phyloP scores from a whole-genome alignment of 2,888 invertebrate genomes.

The Heliconius ethilla region DNA sequence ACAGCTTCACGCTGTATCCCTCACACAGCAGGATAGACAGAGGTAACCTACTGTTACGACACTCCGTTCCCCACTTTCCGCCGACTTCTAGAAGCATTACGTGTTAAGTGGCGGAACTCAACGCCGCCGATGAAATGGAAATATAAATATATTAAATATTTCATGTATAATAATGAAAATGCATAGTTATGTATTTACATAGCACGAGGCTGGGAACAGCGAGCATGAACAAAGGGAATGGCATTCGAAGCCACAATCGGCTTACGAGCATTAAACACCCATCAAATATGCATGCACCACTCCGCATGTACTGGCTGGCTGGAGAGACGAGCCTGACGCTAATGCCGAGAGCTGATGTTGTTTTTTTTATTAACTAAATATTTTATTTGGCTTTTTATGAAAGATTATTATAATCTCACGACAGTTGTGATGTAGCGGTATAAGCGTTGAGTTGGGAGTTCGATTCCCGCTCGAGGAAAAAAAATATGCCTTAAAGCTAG shows the following conservation, averaged over 20 bases:
- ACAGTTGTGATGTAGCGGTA: no score
- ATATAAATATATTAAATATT: background rate
- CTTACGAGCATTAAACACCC: conserved; percentile 65
- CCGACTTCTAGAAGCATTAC: no score
- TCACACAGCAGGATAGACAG: no score
- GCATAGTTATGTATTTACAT: conserved; percentile 22
- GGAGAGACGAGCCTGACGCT: conserved; percentile 15
- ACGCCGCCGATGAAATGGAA: no score
- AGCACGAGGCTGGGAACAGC: conserved; percentile 48
- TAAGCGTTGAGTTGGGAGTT: no score
- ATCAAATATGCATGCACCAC: conserved; percentile 68
- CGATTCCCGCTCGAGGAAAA: no score
- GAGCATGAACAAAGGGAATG: conserved; percentile 60
- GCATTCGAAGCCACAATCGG: conserved; percentile 66
- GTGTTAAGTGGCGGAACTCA: no score
- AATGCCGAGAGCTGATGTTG: conserved; percentile 27
- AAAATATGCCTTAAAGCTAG: no score
- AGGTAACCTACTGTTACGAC: no score
- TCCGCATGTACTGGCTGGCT: conserved; percentile 34
- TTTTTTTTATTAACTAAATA: conserved; percentile 6
- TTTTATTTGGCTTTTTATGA: conserved; percentile 18
- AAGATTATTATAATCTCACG: background rate
- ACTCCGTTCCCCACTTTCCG: no score
- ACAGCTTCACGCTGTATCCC: no score
- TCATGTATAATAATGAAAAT: background rate